Evolutionary conservation across 2,113 vertebrate genomes (phyloP).

Genomic region (Bambusicola thoracicus): DNA sequence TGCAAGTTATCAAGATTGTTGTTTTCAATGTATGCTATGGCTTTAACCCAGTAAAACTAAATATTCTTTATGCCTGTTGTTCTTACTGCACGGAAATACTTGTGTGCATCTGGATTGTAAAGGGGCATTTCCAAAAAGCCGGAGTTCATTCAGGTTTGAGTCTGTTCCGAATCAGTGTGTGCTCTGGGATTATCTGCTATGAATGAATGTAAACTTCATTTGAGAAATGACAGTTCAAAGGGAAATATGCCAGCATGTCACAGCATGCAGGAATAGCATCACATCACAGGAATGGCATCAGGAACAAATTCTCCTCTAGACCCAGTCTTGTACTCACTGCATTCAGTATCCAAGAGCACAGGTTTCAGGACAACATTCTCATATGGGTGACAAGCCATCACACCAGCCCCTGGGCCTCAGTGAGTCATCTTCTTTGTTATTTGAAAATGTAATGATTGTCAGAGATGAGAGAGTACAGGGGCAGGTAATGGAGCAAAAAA

Average conservation of each 20-base stretch:
- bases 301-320: background rate
- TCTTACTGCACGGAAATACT: background rate
- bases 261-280: too few species aligned
- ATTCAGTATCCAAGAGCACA: background rate
- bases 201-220: background rate
- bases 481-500: background rate
- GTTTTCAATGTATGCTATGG: background rate
- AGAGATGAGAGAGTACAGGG: background rate
- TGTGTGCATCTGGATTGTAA: rapidly evolving
- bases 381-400: background rate
- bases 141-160: background rate
- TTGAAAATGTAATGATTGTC: background rate
- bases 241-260: background rate
- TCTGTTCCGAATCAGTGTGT: background rate
- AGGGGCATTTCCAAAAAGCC: background rate
- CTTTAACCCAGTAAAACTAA: background rate
- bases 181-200: background rate
- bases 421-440: background rate
- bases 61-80: background rate
- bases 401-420: background rate
- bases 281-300: too few species aligned
- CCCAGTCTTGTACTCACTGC: background rate
- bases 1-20: background rate
- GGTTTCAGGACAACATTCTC: background rate
- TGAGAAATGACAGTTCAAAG: background rate